These are phyloP conservation scores for Phrynosoma blainvillii DNA, from an alignment of 2,113 vertebrate species.

Conservation along the genomic window DNA sequence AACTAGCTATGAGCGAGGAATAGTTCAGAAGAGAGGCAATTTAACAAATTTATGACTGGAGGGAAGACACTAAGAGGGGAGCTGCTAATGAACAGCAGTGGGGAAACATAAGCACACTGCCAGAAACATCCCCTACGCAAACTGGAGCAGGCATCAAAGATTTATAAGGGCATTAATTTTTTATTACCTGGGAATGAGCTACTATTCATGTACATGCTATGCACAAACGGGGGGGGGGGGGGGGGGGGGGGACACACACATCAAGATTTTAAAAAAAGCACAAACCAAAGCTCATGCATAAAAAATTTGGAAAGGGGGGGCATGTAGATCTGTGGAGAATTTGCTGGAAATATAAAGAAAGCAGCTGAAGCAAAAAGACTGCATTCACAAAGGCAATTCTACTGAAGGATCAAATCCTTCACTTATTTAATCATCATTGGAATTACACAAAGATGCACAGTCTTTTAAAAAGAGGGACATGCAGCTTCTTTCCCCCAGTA, in stretches of 20 bases:
- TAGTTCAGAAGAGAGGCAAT: neutral
- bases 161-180: conserved; percentile 11
- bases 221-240: neutral
- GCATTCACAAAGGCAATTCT: neutral
- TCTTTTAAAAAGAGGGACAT: neutral
- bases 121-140: neutral
- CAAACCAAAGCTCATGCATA: neutral
- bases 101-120: neutral
- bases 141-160: conserved; percentile 22
- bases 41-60: neutral
- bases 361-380: no score
- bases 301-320: neutral
- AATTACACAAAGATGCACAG: no score
- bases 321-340: neutral
- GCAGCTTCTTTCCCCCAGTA: neutral
- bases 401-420: neutral
- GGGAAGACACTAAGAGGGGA: neutral
- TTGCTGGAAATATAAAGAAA: neutral
- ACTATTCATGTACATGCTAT: neutral
- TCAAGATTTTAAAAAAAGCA: neutral
- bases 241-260: neutral
- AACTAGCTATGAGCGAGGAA: neutral
- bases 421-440: neutral
- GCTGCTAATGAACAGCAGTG: neutral
- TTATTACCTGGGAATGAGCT: neutral